phyloP scores from a whole-genome alignment of 1,140 invertebrate species.

The Acyrthosiphon pisum region DNA sequence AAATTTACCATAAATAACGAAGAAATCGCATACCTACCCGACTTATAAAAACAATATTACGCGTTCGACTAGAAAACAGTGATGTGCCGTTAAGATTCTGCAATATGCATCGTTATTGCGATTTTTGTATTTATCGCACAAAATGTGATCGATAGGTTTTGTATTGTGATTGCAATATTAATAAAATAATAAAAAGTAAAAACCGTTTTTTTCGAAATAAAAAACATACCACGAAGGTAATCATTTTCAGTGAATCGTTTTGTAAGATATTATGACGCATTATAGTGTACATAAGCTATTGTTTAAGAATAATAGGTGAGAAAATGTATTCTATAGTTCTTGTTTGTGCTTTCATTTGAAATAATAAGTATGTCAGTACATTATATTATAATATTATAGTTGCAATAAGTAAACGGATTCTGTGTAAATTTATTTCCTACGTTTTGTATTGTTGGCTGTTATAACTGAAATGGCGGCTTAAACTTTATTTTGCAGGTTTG shows the following conservation, averaged over 20 bases:
- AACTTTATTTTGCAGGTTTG: too few species aligned
- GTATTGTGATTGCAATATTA: not conserved
- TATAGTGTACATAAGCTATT: conserved; percentile 2
- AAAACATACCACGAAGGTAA: not conserved
- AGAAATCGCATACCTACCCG: not conserved
- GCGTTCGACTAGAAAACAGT: too few species aligned
- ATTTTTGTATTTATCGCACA: not conserved
- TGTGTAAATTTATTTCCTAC: not conserved
- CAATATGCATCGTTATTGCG: not conserved
- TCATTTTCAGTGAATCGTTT: not conserved
- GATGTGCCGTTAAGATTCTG: not conserved
- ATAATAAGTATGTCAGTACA: conserved; percentile 21
- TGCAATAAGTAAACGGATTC: not conserved
- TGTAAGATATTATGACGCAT: conserved; percentile 1
- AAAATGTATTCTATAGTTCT: not conserved
- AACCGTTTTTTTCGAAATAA: not conserved
- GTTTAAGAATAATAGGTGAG: not conserved
- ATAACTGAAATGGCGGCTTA: not conserved
- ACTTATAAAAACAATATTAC: too few species aligned
- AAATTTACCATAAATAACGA: not conserved
- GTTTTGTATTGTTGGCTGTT: not conserved
- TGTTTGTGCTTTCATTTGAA: conserved; percentile 20
- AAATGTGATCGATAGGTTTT: not conserved
- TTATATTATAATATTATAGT: not conserved
- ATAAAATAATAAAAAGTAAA: not conserved